phyloP scores from a whole-genome alignment of 2,888 invertebrate genomes.

The Rotaria sp. region DNA sequence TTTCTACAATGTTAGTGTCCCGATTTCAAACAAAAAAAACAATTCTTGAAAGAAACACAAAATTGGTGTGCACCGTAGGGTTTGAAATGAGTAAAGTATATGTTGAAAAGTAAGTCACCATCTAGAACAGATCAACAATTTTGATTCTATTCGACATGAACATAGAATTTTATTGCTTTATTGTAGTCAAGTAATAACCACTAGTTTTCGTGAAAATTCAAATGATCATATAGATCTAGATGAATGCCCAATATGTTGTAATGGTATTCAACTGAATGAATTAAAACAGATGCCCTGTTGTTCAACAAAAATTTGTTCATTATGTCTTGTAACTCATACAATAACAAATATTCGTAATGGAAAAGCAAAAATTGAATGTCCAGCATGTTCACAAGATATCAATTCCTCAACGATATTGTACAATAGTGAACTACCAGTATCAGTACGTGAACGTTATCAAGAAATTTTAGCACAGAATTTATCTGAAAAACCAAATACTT shows the following conservation, averaged over 20 bases:
- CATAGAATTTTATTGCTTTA: background rate
- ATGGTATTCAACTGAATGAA: background rate
- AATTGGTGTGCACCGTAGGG: too few species aligned
- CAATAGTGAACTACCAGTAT: background rate
- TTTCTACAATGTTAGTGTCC: too few species aligned
- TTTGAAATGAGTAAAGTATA: background rate
- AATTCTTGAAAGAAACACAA: too few species aligned
- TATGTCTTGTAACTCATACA: background rate
- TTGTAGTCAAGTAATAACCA: background rate
- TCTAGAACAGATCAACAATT: background rate
- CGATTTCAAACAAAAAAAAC: too few species aligned
- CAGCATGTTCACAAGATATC: background rate
- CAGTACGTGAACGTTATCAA: slow-evolving; percentile 13
- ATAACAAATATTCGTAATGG: background rate
- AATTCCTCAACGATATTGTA: background rate
- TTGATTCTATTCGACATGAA: too few species aligned
- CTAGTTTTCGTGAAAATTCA: background rate
- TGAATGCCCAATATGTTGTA: background rate
- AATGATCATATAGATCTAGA: background rate
- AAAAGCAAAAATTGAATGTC: slow-evolving; percentile 19
- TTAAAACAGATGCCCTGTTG: background rate
- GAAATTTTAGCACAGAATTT: background rate
- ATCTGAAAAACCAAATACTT: background rate
- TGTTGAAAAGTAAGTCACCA: background rate
- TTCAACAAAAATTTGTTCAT: background rate